Conservation (phyloP, 2,797 vertebrate genomes). For the Salarias fasciatus region DNA sequence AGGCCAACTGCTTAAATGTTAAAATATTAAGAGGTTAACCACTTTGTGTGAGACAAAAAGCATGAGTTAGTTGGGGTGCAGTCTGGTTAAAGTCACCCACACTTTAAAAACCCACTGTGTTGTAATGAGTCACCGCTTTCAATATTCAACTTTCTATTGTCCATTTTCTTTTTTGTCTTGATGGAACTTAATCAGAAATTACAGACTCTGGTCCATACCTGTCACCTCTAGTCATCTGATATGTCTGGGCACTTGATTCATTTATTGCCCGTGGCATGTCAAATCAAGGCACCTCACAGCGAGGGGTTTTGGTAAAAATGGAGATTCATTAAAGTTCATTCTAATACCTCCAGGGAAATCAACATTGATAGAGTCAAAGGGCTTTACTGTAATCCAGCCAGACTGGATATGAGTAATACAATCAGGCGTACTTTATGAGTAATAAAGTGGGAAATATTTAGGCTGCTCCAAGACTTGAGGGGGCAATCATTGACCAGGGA, state of each 20-base stretch:
- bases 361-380: slow-evolving; percentile 72
- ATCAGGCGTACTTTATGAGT: slow-evolving; percentile 71
- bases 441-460: slow-evolving; percentile 78
- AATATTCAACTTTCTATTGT: too few species aligned
- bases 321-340: slow-evolving; percentile 81
- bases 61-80: too few species aligned
- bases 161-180: slow-evolving; percentile 34
- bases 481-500: slow-evolving; percentile 46
- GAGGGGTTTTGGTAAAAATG: slow-evolving; percentile 56
- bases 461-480: slow-evolving; percentile 63
- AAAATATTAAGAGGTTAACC: too few species aligned
- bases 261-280: slow-evolving; percentile 53
- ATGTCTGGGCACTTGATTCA: slow-evolving; percentile 52
- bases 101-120: too few species aligned
- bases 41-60: too few species aligned
- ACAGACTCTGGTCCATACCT: slow-evolving; percentile 62
- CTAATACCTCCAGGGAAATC: slow-evolving; percentile 77
- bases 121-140: too few species aligned
- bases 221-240: slow-evolving; percentile 54
- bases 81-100: too few species aligned
- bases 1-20: too few species aligned
- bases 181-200: slow-evolving; percentile 60
- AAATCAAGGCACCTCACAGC: slow-evolving; percentile 59
- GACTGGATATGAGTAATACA: slow-evolving; percentile 73
- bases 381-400: slow-evolving; percentile 72